Percentiles rank a stretch among this genome's conserved stretches.
phyloP scores from a whole-genome alignment of 2,113 vertebrate species.

The Muntiacus muntjak region DNA sequence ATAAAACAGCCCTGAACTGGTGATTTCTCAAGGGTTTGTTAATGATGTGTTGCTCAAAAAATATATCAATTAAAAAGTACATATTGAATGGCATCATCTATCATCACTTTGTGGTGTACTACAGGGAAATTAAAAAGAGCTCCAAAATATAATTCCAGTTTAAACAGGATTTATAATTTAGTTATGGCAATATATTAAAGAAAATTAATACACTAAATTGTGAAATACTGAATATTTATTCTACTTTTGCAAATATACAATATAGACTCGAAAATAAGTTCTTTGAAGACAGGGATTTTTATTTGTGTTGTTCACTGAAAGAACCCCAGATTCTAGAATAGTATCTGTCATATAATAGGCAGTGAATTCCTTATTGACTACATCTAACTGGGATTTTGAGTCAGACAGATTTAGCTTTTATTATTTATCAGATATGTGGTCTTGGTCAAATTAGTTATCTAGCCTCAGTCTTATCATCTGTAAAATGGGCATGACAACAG shows the following conservation, averaged over 20 bases:
- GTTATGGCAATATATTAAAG: background rate
- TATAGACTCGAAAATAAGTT: background rate
- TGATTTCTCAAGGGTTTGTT: constrained; percentile 15
- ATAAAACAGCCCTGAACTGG: background rate
- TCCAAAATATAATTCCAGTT: background rate
- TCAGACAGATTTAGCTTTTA: background rate
- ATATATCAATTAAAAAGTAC: background rate
- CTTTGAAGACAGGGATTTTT: background rate
- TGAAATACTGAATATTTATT: background rate
- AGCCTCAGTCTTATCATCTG: background rate
- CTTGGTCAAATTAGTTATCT: background rate
- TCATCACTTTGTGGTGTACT: background rate
- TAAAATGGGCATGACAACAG: background rate
- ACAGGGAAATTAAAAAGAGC: background rate
- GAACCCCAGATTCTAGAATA: background rate
- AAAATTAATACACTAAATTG: background rate
- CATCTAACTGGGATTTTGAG: background rate
- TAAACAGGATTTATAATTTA: background rate
- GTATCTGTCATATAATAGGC: accelerated
- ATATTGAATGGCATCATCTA: background rate
- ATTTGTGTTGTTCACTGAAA: background rate
- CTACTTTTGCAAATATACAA: background rate
- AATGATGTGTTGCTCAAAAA: background rate
- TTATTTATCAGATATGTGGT: background rate
- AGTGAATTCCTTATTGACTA: background rate